Base-by-base conservation (phyloP, 2,888 invertebrate genomes). In the Maniola hyperantus region DNA sequence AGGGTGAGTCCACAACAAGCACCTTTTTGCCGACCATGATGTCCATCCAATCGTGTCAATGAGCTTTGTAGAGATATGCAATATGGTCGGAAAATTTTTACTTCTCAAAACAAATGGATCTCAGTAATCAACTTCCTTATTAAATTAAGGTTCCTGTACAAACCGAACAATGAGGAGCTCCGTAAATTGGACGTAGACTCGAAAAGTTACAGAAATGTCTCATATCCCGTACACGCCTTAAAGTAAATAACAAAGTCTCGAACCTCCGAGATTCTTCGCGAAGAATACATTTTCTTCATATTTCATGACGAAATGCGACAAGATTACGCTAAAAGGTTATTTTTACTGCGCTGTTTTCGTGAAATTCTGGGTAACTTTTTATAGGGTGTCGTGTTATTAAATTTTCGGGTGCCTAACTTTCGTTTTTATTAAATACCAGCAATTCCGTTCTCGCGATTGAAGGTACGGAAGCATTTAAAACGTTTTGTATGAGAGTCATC, bases 161-260 rank as follows among this genome's bases (percentile, higher is more conserved):
- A 51, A 11, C 51, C 51, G 26, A 51, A 26, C 26, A 51, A 51
- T 26, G n/a, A 46, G n/a, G 15, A 5, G n/a, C 46, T 53, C 13
- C 7, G 34, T 33, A n/a, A 33, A 53, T 34, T 34, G n/a, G 6
- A 53, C 42, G 42, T 20, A 13, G 34, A 46, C 15, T 34, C 26
- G 1, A 48, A 59, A 48, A 5, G 51, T n/a, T 44, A 20, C 20
- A 50, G 18, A 54, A 39, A 51, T 39, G 11, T 54, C 54, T 34
- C 34, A 46, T 44, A 54, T 54, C 20, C 60, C 34, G 15, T 51
- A 26, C 36, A 51, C 8, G 50, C 51, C 36, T 15, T 51, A 64
- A 55, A 64, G 55, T 64, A 46, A 55, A 64, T 64, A 36, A 55
- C 53, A 54, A 44, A 54, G 63, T 63, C 64, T 55, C 50, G 20